Conservation (phyloP, 2,113 vertebrate species). For the Ochotona curzoniae region DNA sequence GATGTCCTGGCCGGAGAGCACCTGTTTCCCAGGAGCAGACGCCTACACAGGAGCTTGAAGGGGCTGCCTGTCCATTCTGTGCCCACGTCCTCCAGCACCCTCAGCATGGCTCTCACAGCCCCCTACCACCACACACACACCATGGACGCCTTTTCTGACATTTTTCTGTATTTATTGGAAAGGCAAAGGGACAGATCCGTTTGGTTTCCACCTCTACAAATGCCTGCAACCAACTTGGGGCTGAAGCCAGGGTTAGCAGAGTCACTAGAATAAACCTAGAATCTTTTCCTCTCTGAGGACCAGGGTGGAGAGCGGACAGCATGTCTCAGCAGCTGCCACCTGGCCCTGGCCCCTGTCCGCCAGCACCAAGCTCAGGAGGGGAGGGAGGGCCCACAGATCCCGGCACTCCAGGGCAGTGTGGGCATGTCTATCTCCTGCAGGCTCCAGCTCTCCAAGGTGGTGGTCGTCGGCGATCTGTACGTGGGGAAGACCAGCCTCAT, state of each 20-base stretch:
- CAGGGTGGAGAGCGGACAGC: not conserved
- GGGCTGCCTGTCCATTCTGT: not conserved
- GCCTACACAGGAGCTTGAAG: not conserved
- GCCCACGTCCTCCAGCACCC: not conserved
- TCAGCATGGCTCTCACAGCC: not conserved
- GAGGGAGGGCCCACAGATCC: too few species aligned
- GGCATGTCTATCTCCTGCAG: conserved; percentile 79
- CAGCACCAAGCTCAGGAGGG: not conserved
- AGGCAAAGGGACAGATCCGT: too few species aligned
- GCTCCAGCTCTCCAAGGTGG: conserved; percentile 93
- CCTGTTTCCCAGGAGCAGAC: not conserved
- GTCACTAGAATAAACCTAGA: not conserved
- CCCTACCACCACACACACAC: fast-evolving
- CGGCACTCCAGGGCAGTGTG: not conserved
- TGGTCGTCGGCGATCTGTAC: conserved; percentile 93
- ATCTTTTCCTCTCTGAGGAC: not conserved
- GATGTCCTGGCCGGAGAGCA: not conserved
- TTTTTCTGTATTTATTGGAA: too few species aligned
- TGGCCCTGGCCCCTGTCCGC: not conserved
- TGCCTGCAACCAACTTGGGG: too few species aligned
- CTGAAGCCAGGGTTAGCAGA: not conserved
- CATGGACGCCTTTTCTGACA: not conserved
- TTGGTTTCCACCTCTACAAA: too few species aligned
- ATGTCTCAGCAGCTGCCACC: not conserved
- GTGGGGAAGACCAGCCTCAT: conserved; percentile 97